Conservation (phyloP, 2,888 invertebrate species). For the Cheiracanthium punctorium region DNA sequence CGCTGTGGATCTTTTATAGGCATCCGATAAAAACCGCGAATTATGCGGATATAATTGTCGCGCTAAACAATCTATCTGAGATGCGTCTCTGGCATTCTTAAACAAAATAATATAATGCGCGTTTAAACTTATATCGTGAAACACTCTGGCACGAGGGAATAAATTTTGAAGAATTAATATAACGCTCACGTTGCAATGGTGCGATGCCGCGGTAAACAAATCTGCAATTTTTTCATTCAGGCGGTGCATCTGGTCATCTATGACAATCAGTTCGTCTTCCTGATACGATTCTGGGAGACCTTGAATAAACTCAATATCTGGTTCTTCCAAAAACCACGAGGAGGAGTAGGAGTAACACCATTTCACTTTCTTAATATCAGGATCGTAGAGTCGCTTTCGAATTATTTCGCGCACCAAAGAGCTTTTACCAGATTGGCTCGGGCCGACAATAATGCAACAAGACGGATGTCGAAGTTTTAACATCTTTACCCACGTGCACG, state of each 20-base stretch:
- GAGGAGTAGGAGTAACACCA: constrained; percentile 36
- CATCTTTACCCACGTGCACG: too few species aligned
- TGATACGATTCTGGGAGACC: constrained; percentile 41
- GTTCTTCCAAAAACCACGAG: constrained; percentile 48
- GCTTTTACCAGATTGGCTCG: constrained; percentile 13
- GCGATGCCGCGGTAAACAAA: constrained; percentile 30
- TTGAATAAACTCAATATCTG: constrained; percentile 29
- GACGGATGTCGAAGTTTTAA: too few species aligned
- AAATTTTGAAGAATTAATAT: constrained; percentile 50
- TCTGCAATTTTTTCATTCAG: background rate
- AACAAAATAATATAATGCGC: constrained; percentile 50
- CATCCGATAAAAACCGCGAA: constrained; percentile 31
- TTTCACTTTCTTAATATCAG: constrained; percentile 1
- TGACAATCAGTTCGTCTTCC: constrained; percentile 11
- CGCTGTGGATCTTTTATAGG: constrained; percentile 63
- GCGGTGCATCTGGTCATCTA: constrained; percentile 37
- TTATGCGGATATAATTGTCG: constrained; percentile 37
- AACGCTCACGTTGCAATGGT: constrained; percentile 32
- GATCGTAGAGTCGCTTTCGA: background rate
- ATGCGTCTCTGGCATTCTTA: constrained; percentile 44
- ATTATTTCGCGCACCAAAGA: constrained; percentile 30
- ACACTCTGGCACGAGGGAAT: constrained; percentile 14
- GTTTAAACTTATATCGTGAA: constrained; percentile 43
- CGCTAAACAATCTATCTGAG: constrained; percentile 46
- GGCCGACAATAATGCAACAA: too few species aligned